Evolutionary conservation across 2,113 vertebrate genomes (phyloP), one percentile per base, ranked within the genome.

Genomic region (Tautogolabrus adspersus): DNA sequence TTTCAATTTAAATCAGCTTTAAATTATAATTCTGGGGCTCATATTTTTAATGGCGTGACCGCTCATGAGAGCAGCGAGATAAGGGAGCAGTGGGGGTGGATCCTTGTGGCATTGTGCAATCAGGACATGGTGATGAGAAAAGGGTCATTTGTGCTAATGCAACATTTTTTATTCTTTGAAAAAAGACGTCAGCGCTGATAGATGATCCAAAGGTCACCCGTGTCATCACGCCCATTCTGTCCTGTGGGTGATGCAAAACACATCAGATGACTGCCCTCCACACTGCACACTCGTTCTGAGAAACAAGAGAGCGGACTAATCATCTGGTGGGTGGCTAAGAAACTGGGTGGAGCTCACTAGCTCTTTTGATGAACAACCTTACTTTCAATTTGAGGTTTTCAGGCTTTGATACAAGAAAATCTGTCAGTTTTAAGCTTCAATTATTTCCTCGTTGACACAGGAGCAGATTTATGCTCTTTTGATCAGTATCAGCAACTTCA

Each of bases 111-210:
- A 54, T 78, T 37, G 78, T 81, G 77, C 49, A 91, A 91, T 91
- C 89, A 88, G 75, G 84, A 88, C 30, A 44, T 34, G 65, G 58
- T 66, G 78, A 91, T 83, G 86, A 87, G 72, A 75, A 88, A 52
- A 89, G 90, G 90, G 89, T 90, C 87, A 90, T 91, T 90, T 79
- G 83, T 66, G 83, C 79, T 87, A 86, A 83, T 90, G 88, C 67
- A 87, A 88, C 81, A 78, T 86, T 89, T 88, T 87, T 89, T 75
- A 88, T 83, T 79, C 76, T 23, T 42, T 8, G 79, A 71, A 81
- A 83, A 34, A 69, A 87, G 83, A 88, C 34, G 74, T 85, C 74
- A 74, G 46, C 15, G 12, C 38, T 74, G 85, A 86, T 79, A 73
- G 85, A 87, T 79, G 85, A 87, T 85, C 78, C 82, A 90, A 90